Evolutionary conservation across 2,113 vertebrate species (phyloP).

Genomic region (Hippocampus comes): DNA sequence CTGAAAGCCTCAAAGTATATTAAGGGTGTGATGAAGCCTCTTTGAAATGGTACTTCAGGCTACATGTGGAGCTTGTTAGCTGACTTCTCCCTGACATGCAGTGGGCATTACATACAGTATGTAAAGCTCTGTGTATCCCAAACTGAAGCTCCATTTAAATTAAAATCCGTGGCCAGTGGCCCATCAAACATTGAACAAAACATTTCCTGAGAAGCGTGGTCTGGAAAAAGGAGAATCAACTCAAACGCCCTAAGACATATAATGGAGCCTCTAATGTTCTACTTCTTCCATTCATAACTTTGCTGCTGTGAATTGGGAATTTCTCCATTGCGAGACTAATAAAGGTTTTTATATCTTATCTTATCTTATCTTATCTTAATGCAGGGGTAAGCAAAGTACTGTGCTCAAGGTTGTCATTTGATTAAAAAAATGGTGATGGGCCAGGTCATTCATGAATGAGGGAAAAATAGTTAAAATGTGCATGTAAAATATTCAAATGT

Average conservation of each 20-base stretch:
- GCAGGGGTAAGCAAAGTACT: not conserved
- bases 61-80: constrained; percentile 41
- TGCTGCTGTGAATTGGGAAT: too few relatives aligned
- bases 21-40: constrained; percentile 11
- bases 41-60: constrained; percentile 27
- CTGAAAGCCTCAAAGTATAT: constrained; percentile 9
- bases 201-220: constrained; percentile 25
- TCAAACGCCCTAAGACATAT: constrained; percentile 33
- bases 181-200: constrained; percentile 26
- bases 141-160: constrained; percentile 11
- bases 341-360: too few relatives aligned
- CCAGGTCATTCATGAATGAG: not conserved
- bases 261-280: not conserved
- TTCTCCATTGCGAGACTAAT: too few relatives aligned
- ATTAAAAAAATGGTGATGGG: not conserved
- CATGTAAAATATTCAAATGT: not conserved
- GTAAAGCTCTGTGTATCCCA: constrained; percentile 1
- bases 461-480: not conserved
- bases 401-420: not conserved
- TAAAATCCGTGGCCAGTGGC: constrained; percentile 4
- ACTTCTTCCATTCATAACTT: too few relatives aligned
- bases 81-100: constrained; percentile 30
- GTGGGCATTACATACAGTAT: constrained; percentile 4
- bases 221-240: constrained; percentile 28
- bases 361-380: too few relatives aligned